Evolutionary conservation across 2,888 invertebrate species (phyloP), one percentile per base, ranked within the genome.

Genomic region (Eupeodes luniger): DNA sequence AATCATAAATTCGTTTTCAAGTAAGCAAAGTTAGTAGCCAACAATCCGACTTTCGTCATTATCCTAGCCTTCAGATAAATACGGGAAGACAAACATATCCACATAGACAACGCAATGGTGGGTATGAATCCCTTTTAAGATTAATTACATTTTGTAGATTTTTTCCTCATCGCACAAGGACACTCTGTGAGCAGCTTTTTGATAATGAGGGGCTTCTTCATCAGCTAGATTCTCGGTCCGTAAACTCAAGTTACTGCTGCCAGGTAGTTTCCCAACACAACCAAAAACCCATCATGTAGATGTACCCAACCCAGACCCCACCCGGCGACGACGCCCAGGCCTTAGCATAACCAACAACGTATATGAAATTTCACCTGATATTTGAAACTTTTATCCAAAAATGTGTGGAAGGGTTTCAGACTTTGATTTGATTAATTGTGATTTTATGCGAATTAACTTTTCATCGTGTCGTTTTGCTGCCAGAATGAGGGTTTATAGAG

Each of bases 361-460:
- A 77, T 76, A 79, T 76, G 79, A 53, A 70, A 84, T 77, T 84
- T 80, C 79, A 87, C 80, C 84, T 87, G 80, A 81, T 75, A 87
- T 83, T 83, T 70, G 82, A 87, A 72, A 80, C 79, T 61, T 75
- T 61, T 27, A 49, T 57, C 55, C 14, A 44, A 19, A 64, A 66
- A 40, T n/a, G 66, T 69, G 61, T 62, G 47, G 49, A 9, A n/a
- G 34, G 16, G 40, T 40, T 16, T 59, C 55, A 62, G 75, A 84
- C 84, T 81, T 77, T 87, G 87, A 84, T 87, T 87, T 87, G 87
- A 87, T 87, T 87, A 87, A 87, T 87, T 87, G 84, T 87, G 87
- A 87, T 87, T 87, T 87, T 87, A 87, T 87, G 80, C 87, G 84
- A 81, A 84, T 84, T 84, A 84, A 84, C 83, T 83, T 77, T 79